Percentiles rank a stretch among this genome's conserved stretches.
Evolutionary conservation across 2,888 invertebrate genomes (phyloP).

Genomic region (Macrosiphum euphorbiae): DNA sequence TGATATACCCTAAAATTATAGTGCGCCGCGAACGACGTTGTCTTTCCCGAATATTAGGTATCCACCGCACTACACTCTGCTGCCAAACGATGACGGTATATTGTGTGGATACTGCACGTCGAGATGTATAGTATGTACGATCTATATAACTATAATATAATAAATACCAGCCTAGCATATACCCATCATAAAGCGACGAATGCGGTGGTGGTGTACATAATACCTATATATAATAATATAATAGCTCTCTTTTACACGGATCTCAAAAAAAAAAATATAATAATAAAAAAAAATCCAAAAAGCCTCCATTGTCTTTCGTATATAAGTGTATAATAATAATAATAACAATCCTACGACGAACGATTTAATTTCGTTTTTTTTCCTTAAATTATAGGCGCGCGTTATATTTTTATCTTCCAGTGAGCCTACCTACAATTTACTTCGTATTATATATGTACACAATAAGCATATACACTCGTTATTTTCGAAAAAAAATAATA

Average conservation of each 20-base stretch:
- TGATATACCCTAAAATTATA: constrained; percentile 39
- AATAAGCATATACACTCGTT: neutral
- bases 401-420: neutral
- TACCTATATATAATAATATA: constrained; percentile 7
- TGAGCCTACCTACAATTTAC: constrained; percentile 25
- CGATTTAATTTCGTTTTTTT: constrained; percentile 50
- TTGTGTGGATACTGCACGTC: neutral
- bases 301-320: constrained; percentile 41
- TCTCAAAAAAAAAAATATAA: neutral
- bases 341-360: constrained; percentile 6
- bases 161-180: constrained; percentile 20
- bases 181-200: constrained; percentile 30
- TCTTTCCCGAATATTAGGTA: neutral
- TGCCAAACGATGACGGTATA: neutral
- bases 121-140: neutral
- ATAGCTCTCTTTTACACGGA: constrained; percentile 42
- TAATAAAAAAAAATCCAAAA: neutral
- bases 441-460: constrained; percentile 33
- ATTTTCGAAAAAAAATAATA: neutral
- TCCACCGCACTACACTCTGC: neutral
- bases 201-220: neutral
- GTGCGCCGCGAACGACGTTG: constrained; percentile 38
- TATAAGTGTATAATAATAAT: neutral
- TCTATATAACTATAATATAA: constrained; percentile 6
- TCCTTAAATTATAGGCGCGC: constrained; percentile 25